phyloP scores from a whole-genome alignment of 2,113 vertebrate genomes.

The Acanthochromis polyacanthus region DNA sequence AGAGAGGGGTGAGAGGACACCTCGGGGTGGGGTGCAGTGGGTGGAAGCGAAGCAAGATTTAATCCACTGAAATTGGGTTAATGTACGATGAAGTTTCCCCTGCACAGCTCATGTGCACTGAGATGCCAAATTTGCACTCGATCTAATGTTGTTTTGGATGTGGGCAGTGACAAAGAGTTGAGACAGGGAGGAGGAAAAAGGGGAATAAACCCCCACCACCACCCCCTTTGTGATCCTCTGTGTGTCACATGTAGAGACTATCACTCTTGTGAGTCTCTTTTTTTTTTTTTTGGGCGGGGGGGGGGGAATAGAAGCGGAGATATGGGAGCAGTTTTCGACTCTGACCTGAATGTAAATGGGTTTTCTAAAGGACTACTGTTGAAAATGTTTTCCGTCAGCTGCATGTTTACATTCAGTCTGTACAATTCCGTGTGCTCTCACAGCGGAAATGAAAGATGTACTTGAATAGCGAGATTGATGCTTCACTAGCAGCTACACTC shows the following conservation, averaged over 20 bases:
- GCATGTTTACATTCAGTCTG: slow-evolving; percentile 46
- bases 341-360: slow-evolving; percentile 54
- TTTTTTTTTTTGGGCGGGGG: slow-evolving; percentile 5
- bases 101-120: slow-evolving; percentile 56
- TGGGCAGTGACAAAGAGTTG: slow-evolving; percentile 39
- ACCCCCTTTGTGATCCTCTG: slow-evolving; percentile 29
- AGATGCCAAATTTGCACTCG: slow-evolving; percentile 51
- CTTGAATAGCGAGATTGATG: slow-evolving; percentile 43
- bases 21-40: slow-evolving; percentile 27
- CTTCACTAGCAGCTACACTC: slow-evolving; percentile 19
- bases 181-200: slow-evolving; percentile 13
- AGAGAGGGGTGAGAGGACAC: slow-evolving; percentile 42
- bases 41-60: slow-evolving; percentile 41
- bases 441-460: slow-evolving; percentile 30
- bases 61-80: slow-evolving; percentile 65
- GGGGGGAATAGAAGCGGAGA: neutral
- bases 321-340: slow-evolving; percentile 28
- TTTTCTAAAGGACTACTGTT: slow-evolving; percentile 21
- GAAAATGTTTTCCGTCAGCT: slow-evolving; percentile 29
- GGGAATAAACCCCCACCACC: slow-evolving; percentile 25
- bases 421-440: slow-evolving; percentile 13
- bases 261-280: slow-evolving; percentile 39
- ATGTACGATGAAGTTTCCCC: slow-evolving; percentile 67
- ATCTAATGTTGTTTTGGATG: slow-evolving; percentile 52
- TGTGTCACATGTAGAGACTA: slow-evolving; percentile 29